Evolutionary conservation across 2,113 vertebrate species (phyloP), one percentile per base, ranked within the genome.

Genomic region (Oryzias melastigma): DNA sequence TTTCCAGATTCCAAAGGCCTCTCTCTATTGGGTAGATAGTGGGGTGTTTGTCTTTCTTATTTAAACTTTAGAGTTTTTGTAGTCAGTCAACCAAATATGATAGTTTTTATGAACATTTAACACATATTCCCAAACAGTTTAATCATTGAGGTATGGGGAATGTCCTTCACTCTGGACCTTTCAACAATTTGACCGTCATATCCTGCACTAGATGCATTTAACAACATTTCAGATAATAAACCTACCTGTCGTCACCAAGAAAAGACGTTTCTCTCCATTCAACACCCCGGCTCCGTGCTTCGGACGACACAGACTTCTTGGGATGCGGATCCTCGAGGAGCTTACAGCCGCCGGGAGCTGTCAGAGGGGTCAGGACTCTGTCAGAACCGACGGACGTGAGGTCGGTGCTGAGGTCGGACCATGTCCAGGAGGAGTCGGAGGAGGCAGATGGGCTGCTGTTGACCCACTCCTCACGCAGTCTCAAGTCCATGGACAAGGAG

Each of bases 181-280:
- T 73, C 55, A 45, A 55, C 40, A 57, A 16, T 51, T 46, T 13
- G 7, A 69, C 48, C 24, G 46, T 41, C 5, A 24, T 19, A 17
- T 22, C 22, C 22, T 22, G 22, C 22, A 22, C 22, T 22, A 22
- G 22, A 22, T 22, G 22, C 10, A 35, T 35, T 35, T 35, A 35
- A 35, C 0, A 62, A 62, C 12, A 4, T 14, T 47, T 7, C 1
- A 13, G 15, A 49, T 40, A 22, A 62, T 29, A 22, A 62, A 88
- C 86, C 84, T 68, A 88, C 87, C 85, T 57, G 14, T 82, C 75
- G 46, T 71, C 47, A 40, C 82, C 82, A 4, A 87, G 78, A 64
- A 90, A 88, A 59, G 85, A 87, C 0, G 88, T 90, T 65, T 90
- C 87, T 29, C 57, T 65, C 88, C 88, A 89, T 6, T 14, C 41